These are phyloP conservation scores for Melanostoma mellinum DNA, from an alignment of 2,888 invertebrate species.

Conservation along the genomic window DNA sequence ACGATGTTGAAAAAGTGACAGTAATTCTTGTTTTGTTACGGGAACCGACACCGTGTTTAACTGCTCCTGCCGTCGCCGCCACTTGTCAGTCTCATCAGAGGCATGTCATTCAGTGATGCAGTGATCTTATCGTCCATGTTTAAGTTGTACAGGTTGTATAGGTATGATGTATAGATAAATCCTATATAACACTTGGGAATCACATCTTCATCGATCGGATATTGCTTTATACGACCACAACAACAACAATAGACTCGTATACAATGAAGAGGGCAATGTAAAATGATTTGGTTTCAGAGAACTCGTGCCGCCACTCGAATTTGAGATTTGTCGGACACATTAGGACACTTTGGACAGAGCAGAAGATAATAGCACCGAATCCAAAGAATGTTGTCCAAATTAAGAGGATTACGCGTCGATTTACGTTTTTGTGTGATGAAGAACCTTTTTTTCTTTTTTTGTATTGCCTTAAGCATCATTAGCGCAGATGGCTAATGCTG, in stretches of 20 bases:
- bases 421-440: neutral
- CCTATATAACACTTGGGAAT: conserved; percentile 31
- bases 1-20: conserved; percentile 74
- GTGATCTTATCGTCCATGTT: conserved; percentile 47
- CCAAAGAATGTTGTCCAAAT: conserved; percentile 67
- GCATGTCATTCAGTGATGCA: conserved; percentile 56
- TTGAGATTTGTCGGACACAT: conserved; percentile 60
- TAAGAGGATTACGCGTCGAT: conserved; percentile 68
- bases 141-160: conserved; percentile 39
- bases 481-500: conserved; percentile 55
- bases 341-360: conserved; percentile 43
- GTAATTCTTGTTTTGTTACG: conserved; percentile 74
- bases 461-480: conserved; percentile 65
- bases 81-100: conserved; percentile 27
- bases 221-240: conserved; percentile 2
- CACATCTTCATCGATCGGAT: conserved; percentile 64
- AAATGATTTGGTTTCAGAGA: conserved; percentile 47
- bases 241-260: neutral
- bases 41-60: conserved; percentile 46
- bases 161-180: conserved; percentile 15
- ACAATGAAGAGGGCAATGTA: neutral
- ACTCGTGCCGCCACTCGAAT: conserved; percentile 68
- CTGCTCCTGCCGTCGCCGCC: conserved; percentile 15
- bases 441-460: conserved; percentile 9
- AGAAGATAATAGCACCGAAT: conserved; percentile 48